Base-by-base conservation (phyloP, 2,113 vertebrate species). In the Thalassoma bifasciatum region DNA sequence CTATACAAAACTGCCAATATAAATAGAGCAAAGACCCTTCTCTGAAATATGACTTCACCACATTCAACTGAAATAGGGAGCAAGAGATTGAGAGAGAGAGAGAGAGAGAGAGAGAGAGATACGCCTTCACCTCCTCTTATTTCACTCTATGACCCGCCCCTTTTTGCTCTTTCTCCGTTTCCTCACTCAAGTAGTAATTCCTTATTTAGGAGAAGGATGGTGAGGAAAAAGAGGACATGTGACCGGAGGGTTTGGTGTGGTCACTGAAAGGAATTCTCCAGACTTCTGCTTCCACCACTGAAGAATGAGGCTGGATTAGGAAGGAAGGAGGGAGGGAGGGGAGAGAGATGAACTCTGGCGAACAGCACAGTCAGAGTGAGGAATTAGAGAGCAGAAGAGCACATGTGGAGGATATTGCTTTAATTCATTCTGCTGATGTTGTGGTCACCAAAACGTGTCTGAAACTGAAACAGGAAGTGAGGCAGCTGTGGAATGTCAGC, bases 121-220 rank as follows among this genome's bases (percentile, higher is more conserved):
- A 84, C 72, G 83, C 83, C 72, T 73, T 66, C 47, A 46, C 4
- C 66, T 86, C 84, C 69, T 89, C 87, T 66, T 75, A 72, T 90
- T 91, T 87, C 89, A 87, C 66, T 81, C 77, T 42, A 17, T 14
- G 82, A 46, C 75, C 82, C 89, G 79, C 86, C 88, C 84, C 78
- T 66, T 73, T n/a, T 49, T 46, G 40, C 59, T 82, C 46, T 73
- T 80, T 82, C 76, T 80, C 77, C 57, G 72, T 84, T 81, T 73
- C 66, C 79, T 22, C 49, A 51, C 64, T 83, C 67, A 86, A 72
- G 89, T 62, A 81, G 81, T 72, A 83, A 82, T 73, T 90, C 92
- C 91, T 90, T 93, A 90, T 92, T 92, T 90, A 89, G 89, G 89
- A 92, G 86, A 90, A 86, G 83, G 79, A 79, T 26, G 47, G 84